Conservation (phyloP, 2,888 invertebrate species). For the Machimus rusticus region DNA sequence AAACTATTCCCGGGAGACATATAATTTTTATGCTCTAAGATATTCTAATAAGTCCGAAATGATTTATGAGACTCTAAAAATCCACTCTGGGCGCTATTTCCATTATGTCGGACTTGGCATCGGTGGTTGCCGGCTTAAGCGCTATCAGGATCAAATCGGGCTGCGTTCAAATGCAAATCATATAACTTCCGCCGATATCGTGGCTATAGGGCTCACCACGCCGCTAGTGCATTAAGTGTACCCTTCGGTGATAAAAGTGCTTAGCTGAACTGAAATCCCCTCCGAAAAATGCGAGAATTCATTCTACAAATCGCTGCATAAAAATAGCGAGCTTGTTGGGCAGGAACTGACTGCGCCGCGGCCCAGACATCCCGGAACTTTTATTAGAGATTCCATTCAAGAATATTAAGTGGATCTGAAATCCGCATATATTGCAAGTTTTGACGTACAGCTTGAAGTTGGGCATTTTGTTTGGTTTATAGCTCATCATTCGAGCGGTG, state of each 20-base stretch:
- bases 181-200: not conserved
- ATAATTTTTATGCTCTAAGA: not conserved
- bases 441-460: conserved; percentile 10
- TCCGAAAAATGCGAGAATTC: not conserved
- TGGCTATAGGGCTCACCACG: not conserved
- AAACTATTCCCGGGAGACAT: not conserved
- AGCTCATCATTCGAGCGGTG: conserved; percentile 15
- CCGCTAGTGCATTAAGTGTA: not conserved
- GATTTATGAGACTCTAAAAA: not conserved
- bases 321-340: not conserved
- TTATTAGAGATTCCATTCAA: conserved; percentile 1
- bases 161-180: not conserved
- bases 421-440: conserved; percentile 2
- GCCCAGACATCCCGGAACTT: not conserved
- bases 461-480: conserved; percentile 29
- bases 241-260: not conserved
- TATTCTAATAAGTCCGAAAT: not conserved
- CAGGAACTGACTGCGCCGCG: not conserved
- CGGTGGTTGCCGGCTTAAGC: not conserved
- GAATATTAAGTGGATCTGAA: conserved; percentile 34
- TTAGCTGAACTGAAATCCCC: not conserved
- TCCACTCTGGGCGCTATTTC: not conserved
- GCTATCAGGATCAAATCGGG: not conserved
- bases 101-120: not conserved
- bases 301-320: conserved; percentile 1